Evolutionary conservation across 2,797 vertebrate species (phyloP).

Genomic region (Masticophis lateralis): DNA sequence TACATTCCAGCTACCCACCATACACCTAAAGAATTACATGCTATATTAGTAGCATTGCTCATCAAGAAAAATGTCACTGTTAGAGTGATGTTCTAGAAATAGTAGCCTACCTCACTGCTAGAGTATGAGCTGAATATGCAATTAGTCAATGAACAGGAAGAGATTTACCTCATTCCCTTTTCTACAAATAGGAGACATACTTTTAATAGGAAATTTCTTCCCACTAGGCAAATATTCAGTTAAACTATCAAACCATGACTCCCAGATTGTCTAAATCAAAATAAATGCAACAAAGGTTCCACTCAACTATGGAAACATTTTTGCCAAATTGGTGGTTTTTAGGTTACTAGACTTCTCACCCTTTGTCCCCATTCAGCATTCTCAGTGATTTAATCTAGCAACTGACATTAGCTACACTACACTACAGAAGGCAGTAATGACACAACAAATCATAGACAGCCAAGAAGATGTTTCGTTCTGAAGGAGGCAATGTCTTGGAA

Average conservation of each 20-base stretch:
- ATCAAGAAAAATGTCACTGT: conserved; percentile 52
- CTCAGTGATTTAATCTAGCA: background rate
- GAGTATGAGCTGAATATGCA: conserved; percentile 52
- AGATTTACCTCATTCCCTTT: background rate
- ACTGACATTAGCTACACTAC: background rate
- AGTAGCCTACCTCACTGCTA: conserved; percentile 54
- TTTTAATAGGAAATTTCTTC: conserved; percentile 19
- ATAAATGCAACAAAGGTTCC: background rate
- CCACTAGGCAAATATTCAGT: conserved; percentile 33
- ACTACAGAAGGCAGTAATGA: background rate
- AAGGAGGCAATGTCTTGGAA: background rate
- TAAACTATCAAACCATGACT: conserved; percentile 61
- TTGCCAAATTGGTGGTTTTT: background rate
- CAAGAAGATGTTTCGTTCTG: background rate
- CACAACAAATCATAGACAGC: background rate
- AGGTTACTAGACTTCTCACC: background rate
- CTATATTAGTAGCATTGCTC: conserved; percentile 63
- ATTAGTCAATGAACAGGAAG: conserved; percentile 49
- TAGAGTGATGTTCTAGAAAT: conserved; percentile 50
- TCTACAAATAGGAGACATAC: conserved; percentile 17
- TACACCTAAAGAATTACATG: conserved; percentile 47
- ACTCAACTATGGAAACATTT: background rate
- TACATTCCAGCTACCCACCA: conserved; percentile 41
- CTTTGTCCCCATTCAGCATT: background rate
- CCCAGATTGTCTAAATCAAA: conserved; percentile 1